Base-by-base conservation (phyloP, 2,797 vertebrate species). In the Acipenser oxyrinchus region DNA sequence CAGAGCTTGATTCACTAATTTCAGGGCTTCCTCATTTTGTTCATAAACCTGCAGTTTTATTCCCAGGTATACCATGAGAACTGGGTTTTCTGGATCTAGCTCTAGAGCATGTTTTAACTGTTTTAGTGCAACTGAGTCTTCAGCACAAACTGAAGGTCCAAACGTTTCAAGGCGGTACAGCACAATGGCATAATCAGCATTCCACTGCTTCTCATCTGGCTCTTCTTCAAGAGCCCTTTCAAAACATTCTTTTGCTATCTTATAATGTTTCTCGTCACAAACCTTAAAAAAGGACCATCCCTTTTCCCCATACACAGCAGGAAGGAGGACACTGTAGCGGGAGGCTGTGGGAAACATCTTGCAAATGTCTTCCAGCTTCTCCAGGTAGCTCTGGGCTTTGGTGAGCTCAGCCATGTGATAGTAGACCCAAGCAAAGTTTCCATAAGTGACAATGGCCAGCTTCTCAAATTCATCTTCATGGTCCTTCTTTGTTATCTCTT, bases 391-490 rank as follows among this genome's bases (percentile, higher is more conserved):
- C 68, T 83, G 79, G 66, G 74, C 76, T 66, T 87, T 73, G 48
- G 72, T 0, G 0, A 78, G 75, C 49, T 70, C 76, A 8, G 60
- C 15, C 80, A 81, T 79, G 69, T 81, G 67, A 66, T 84, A 89
- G 70, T 82, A 81, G 7, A 86, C 66, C 87, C 88, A 90, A 8
- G 86, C 84, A 6, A 79, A 88, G 60, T 88, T 86, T 8, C 84
- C 82, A 86, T 84, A 88, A 3, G 81, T 88, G 66, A 88, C 74
- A 59, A 89, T 74, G 50, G 57, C 49, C 7, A 49, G 12, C 10
- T 66, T 6, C 13, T 55, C 52, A 55, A 55, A 55, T 10, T 55
- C 6, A 49, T 81, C 8, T 9, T 37, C 6, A 52, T 60, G 66
- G 62, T 70, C 2, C 65, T 80, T 49, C 48, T 7, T 66, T 10